Conservation (phyloP, 2,797 vertebrate genomes). For the Gobionotothen gibberifrons region DNA sequence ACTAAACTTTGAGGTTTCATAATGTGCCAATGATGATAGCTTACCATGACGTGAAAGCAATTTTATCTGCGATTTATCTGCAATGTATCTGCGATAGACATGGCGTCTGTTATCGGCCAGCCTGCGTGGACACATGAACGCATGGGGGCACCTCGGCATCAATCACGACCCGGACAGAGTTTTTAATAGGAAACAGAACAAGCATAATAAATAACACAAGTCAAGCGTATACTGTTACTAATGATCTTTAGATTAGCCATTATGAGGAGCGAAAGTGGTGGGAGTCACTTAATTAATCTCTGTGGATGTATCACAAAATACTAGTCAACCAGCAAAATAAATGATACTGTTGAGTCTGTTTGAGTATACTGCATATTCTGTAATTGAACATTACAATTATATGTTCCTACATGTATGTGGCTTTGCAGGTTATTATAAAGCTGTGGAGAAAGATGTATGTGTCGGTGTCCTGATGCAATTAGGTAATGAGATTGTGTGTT, state of each 20-base stretch:
- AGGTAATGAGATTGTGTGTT: slow-evolving; percentile 17
- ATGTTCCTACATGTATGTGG: slow-evolving; percentile 17
- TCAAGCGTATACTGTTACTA: slow-evolving; percentile 78
- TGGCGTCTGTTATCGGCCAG: slow-evolving; percentile 30
- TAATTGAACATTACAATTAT: slow-evolving; percentile 48
- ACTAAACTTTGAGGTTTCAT: slow-evolving; percentile 62
- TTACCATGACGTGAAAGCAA: slow-evolving; percentile 60
- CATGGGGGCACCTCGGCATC: slow-evolving; percentile 58
- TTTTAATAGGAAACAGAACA: slow-evolving; percentile 79
- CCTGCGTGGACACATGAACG: slow-evolving; percentile 44
- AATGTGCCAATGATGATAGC: slow-evolving; percentile 53
- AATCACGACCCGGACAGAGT: slow-evolving; percentile 63
- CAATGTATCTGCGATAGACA: no score
- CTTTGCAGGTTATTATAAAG: slow-evolving; percentile 29
- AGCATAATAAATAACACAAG: slow-evolving; percentile 78
- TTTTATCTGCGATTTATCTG: slow-evolving; percentile 55
- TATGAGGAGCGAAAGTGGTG: slow-evolving; percentile 79
- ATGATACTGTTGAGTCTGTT: slow-evolving; percentile 42
- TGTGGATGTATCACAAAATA: slow-evolving; percentile 48
- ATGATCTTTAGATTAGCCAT: slow-evolving; percentile 82
- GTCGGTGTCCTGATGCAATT: slow-evolving; percentile 32
- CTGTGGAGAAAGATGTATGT: slow-evolving; percentile 13
- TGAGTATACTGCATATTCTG: background rate
- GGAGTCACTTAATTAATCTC: slow-evolving; percentile 84
- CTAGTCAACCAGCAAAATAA: slow-evolving; percentile 26